Evolutionary conservation across 1,140 invertebrate genomes (phyloP).

Genomic region (Zophobas atratus): DNA sequence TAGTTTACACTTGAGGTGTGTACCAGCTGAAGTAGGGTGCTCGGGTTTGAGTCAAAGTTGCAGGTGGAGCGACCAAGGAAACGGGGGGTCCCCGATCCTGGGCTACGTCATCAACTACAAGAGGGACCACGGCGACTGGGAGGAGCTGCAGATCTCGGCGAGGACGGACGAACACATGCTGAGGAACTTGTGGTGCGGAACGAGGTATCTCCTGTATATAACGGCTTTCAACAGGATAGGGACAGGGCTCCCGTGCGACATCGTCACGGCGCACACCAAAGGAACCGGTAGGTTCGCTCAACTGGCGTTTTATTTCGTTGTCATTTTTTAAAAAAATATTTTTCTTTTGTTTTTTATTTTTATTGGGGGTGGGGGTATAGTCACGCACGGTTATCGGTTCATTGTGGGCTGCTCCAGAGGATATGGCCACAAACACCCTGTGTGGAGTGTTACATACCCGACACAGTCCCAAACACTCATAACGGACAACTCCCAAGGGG

Average conservation of each 20-base stretch:
- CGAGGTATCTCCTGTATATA: slow-evolving; percentile 89
- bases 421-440: too few relatives aligned
- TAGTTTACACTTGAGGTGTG: slow-evolving; percentile 79
- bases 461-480: too few relatives aligned
- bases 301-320: not conserved
- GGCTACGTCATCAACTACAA: slow-evolving; percentile 92
- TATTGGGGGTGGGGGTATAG: too few relatives aligned
- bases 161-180: slow-evolving; percentile 84
- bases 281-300: slow-evolving; percentile 74
- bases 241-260: slow-evolving; percentile 89
- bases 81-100: slow-evolving; percentile 80
- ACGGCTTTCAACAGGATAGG: slow-evolving; percentile 92
- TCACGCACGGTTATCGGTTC: too few relatives aligned
- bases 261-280: slow-evolving; percentile 87
- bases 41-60: not conserved
- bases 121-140: slow-evolving; percentile 90
- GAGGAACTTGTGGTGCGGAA: slow-evolving; percentile 89
- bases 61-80: slow-evolving; percentile 73
- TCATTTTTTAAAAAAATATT: too few relatives aligned
- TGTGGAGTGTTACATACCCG: too few relatives aligned
- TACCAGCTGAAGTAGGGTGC: not conserved
- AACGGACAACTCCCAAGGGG: too few relatives aligned
- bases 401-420: too few relatives aligned
- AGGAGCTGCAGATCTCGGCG: slow-evolving; percentile 86
- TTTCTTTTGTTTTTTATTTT: too few relatives aligned